Conservation (phyloP, 2,888 invertebrate species). For the Pterostichus niger region DNA sequence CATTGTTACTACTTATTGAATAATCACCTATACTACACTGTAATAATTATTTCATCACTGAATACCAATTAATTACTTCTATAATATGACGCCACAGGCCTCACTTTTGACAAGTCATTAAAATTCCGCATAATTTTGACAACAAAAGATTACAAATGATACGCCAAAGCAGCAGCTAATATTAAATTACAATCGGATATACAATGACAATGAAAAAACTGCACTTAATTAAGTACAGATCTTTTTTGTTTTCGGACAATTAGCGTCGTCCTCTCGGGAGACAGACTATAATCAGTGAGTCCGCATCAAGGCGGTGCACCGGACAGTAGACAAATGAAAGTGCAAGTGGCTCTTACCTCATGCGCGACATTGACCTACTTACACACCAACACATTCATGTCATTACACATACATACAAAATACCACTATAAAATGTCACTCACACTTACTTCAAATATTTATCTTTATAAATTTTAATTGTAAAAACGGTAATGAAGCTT, state of each 20-base stretch:
- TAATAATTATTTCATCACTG: constrained; percentile 1
- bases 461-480: too few species aligned
- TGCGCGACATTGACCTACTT: constrained; percentile 68
- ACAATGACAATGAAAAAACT: not conserved
- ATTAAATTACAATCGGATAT: constrained; percentile 2
- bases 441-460: too few species aligned
- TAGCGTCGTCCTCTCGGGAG: not conserved
- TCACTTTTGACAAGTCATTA: not conserved
- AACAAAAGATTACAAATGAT: constrained; percentile 19
- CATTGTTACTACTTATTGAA: too few species aligned
- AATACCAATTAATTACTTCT: constrained; percentile 6
- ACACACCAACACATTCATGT: constrained; percentile 47
- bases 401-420: not conserved
- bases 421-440: not conserved
- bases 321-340: constrained; percentile 66
- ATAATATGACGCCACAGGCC: not conserved
- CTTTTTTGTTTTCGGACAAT: constrained; percentile 28
- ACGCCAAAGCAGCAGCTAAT: not conserved
- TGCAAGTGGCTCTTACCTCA: constrained; percentile 66
- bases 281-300: not conserved
- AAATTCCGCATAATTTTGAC: not conserved
- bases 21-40: not conserved
- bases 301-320: constrained; percentile 21
- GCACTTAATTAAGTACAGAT: constrained; percentile 11
- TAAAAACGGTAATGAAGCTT: too few species aligned